Conservation (phyloP, 2,113 vertebrate genomes). For the Platycercus adscitus region DNA sequence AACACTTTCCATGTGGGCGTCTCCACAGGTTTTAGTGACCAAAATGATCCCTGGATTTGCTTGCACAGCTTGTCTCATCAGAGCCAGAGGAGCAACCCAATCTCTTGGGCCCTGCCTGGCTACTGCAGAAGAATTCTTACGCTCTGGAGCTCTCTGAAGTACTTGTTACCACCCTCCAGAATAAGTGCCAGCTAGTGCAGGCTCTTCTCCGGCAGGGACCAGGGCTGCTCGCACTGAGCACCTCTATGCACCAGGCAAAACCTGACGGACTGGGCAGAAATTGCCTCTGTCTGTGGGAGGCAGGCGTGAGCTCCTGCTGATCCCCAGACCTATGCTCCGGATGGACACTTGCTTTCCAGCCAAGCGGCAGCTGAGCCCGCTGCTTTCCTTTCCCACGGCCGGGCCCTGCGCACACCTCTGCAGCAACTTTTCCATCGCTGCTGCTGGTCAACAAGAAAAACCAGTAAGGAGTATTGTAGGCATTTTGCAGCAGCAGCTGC, state of each 20-base stretch:
- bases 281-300: neutral
- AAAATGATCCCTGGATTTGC: neutral
- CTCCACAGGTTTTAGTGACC: neutral
- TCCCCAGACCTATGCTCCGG: neutral
- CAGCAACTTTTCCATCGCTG: neutral
- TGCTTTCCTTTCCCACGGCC: conserved; percentile 25
- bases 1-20: neutral
- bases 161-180: neutral
- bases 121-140: neutral
- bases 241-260: fast-evolving
- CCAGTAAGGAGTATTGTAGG: neutral
- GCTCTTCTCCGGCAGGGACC: neutral
- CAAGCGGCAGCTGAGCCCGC: neutral
- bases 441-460: neutral
- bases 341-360: neutral
- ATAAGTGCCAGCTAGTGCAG: fast-evolving
- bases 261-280: neutral
- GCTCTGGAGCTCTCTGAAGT: neutral
- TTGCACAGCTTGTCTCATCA: neutral
- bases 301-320: neutral
- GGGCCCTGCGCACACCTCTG: neutral
- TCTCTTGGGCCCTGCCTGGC: neutral
- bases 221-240: neutral
- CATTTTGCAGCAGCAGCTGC: conserved; percentile 21
- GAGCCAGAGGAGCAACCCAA: neutral